phyloP scores from a whole-genome alignment of 1,140 invertebrate species.

The Zaprionus inermis region DNA sequence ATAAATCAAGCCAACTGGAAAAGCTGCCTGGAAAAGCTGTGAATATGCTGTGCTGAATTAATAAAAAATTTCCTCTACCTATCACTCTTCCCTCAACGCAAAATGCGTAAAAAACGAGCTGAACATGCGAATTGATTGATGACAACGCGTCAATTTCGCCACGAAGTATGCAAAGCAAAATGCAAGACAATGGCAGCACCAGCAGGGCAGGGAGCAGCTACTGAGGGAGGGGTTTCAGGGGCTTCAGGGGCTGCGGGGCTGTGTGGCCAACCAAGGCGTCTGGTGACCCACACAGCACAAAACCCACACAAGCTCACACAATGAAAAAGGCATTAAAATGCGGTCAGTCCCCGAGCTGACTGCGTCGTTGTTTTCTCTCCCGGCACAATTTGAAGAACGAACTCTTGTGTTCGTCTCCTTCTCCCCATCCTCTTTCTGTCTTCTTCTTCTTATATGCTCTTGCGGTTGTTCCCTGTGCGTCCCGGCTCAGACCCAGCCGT shows the following conservation, averaged over 20 bases:
- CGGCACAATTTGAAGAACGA: slow-evolving; percentile 35
- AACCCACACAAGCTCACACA: slow-evolving; percentile 42
- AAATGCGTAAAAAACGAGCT: slow-evolving; percentile 59
- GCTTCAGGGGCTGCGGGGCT: slow-evolving; percentile 11
- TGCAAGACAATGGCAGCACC: slow-evolving; percentile 37
- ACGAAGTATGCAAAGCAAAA: slow-evolving; percentile 53
- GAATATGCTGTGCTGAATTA: slow-evolving; percentile 28
- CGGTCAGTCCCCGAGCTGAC: slow-evolving; percentile 47
- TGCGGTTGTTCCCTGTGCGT: slow-evolving; percentile 12
- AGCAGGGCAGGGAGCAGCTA: not conserved
- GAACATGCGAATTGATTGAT: slow-evolving; percentile 76
- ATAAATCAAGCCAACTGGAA: slow-evolving; percentile 65
- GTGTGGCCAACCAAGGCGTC: slow-evolving; percentile 29
- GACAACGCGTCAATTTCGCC: slow-evolving; percentile 74
- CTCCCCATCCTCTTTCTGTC: not conserved
- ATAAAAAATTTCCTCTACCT: slow-evolving; percentile 6
- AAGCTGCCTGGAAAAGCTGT: slow-evolving; percentile 47
- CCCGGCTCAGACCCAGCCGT: not conserved
- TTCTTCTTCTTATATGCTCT: not conserved
- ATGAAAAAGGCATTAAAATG: slow-evolving; percentile 80
- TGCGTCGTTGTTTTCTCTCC: not conserved
- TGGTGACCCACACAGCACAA: slow-evolving; percentile 44
- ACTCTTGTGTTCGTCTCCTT: not conserved
- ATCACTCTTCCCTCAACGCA: not conserved
- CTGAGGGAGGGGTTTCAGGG: slow-evolving; percentile 8